Conservation (phyloP, 1,140 invertebrate genomes). For the Macrobrachium rosenbergii region DNA sequence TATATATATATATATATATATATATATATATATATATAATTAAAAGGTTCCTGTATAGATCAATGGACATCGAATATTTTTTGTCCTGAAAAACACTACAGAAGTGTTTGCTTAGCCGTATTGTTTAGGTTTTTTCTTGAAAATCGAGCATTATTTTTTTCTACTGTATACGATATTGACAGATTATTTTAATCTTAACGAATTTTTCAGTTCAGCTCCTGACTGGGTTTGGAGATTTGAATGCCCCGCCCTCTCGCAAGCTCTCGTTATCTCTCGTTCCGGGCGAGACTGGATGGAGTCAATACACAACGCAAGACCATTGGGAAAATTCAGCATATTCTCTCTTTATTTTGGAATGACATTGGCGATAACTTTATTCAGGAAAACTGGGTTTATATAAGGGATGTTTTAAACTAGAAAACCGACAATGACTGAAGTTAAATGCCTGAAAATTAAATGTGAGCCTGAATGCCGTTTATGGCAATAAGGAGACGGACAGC, state of each 20-base stretch:
- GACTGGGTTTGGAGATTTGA: slow-evolving; percentile 37
- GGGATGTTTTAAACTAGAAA: neutral
- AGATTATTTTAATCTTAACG: neutral
- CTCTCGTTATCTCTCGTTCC: slow-evolving; percentile 38
- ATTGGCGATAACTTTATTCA: neutral
- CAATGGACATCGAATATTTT: neutral
- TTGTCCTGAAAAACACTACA: no score
- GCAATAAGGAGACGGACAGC: slow-evolving; percentile 3
- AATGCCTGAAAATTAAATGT: slow-evolving; percentile 18
- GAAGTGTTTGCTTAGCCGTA: neutral
- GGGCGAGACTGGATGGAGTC: slow-evolving; percentile 35
- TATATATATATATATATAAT: slow-evolving; percentile 29
- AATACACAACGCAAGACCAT: slow-evolving; percentile 48
- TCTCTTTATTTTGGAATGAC: slow-evolving; percentile 6
- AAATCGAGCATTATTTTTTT: neutral
- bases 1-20: slow-evolving; percentile 33
- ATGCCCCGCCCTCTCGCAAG: slow-evolving; percentile 42
- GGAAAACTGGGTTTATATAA: neutral
- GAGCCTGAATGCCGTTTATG: neutral
- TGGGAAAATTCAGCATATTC: slow-evolving; percentile 26
- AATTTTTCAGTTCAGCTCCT: neutral
- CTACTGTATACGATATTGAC: neutral
- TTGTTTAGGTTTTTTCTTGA: no score
- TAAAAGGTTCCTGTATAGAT: neutral
- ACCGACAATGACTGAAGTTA: neutral